Conservation (phyloP, 2,888 invertebrate species). For the Priocnemis perturbator region DNA sequence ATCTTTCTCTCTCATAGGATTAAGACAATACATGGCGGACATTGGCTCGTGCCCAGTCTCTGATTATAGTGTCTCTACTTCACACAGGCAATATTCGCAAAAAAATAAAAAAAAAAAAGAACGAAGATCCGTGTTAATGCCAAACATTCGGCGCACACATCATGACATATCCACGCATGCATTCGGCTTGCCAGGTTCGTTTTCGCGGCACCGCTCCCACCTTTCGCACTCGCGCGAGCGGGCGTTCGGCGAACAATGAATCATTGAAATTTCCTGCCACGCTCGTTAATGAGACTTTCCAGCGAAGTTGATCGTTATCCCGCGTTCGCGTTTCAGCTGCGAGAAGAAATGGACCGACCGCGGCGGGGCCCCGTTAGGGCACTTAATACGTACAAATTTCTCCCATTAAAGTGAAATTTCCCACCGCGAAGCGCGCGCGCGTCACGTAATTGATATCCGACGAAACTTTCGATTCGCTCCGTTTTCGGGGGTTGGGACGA, state of each 20-base stretch:
- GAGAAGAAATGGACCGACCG: constrained; percentile 29
- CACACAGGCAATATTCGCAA: too few species aligned
- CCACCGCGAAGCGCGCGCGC: background rate
- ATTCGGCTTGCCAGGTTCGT: background rate
- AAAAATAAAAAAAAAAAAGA: too few species aligned
- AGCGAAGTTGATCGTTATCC: constrained; percentile 47
- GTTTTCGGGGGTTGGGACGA: too few species aligned
- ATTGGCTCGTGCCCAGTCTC: too few species aligned
- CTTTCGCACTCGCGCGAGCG: background rate
- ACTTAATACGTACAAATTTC: constrained; percentile 49
- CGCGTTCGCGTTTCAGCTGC: background rate
- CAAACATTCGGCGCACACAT: too few species aligned
- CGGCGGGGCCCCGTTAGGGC: constrained; percentile 34
- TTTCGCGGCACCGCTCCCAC: background rate
- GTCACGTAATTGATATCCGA: background rate
- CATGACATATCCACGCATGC: too few species aligned
- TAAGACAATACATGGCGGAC: too few species aligned
- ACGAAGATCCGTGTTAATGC: too few species aligned
- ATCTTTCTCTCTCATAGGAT: too few species aligned
- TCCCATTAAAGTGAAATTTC: constrained; percentile 51
- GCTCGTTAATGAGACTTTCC: constrained; percentile 49
- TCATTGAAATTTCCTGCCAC: constrained; percentile 31
- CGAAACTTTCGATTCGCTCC: constrained; percentile 22
- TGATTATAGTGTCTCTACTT: too few species aligned
- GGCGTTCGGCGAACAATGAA: constrained; percentile 17